phyloP scores from a whole-genome alignment of 2,113 vertebrate genomes.

The Scomber scombrus region DNA sequence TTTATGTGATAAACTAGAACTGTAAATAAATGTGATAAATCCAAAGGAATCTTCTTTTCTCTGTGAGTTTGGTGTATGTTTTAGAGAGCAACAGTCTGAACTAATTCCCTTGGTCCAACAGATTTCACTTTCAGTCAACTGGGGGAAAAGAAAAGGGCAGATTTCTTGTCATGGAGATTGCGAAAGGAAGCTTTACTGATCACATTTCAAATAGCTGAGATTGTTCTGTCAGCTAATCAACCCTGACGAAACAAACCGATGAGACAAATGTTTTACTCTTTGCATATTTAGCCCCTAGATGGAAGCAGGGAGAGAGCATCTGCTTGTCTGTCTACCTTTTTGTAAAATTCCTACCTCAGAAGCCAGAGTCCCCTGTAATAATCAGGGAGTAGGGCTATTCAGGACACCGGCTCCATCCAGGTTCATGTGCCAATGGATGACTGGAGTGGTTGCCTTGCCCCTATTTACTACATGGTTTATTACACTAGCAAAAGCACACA shows the following conservation, averaged over 20 bases:
- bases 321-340: conserved; percentile 1
- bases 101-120: not conserved
- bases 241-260: not conserved
- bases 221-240: conserved; percentile 7
- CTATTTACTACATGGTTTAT: conserved; percentile 20
- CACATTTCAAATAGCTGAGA: conserved; percentile 40
- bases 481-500: conserved; percentile 34
- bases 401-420: not conserved
- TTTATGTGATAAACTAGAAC: conserved; percentile 42
- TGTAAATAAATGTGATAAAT: conserved; percentile 38
- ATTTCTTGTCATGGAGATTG: conserved; percentile 49
- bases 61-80: not conserved
- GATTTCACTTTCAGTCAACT: conserved; percentile 11
- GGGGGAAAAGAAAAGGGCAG: not conserved
- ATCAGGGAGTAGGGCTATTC: conserved; percentile 4
- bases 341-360: not conserved
- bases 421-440: conserved; percentile 3
- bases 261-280: conserved; percentile 1
- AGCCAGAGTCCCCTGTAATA: not conserved
- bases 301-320: conserved; percentile 18
- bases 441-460: not conserved
- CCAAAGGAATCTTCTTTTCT: conserved; percentile 33
- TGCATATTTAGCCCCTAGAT: conserved; percentile 18
- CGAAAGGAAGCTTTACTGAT: conserved; percentile 49
- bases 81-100: not conserved